Evolutionary conservation across 2,797 vertebrate genomes (phyloP).

Genomic region (Podargus strigoides): DNA sequence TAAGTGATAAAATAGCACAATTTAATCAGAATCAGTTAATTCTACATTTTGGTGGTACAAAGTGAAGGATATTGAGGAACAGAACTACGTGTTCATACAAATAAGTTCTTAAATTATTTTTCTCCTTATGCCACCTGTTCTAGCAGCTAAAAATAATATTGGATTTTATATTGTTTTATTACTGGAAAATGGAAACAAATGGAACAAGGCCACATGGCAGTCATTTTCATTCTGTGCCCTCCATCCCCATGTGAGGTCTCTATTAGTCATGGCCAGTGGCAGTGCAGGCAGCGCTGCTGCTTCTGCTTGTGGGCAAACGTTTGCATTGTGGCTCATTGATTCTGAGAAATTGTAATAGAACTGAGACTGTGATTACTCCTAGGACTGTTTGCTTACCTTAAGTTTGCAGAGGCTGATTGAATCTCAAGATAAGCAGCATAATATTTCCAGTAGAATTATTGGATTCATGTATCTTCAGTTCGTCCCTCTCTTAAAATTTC

Average conservation of each 20-base stretch:
- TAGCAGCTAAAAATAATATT: neutral
- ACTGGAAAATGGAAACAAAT: slow-evolving; percentile 5
- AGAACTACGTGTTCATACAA: neutral
- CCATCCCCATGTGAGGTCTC: neutral
- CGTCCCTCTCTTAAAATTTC: neutral
- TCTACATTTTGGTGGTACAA: neutral
- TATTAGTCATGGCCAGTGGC: neutral
- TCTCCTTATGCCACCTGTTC: neutral
- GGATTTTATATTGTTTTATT: neutral
- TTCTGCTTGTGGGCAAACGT: neutral
- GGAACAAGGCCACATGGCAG: neutral
- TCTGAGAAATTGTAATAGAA: neutral
- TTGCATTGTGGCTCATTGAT: neutral
- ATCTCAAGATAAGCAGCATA: neutral
- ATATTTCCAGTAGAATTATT: neutral
- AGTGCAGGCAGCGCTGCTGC: neutral
- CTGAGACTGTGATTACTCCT: neutral
- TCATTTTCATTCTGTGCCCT: neutral
- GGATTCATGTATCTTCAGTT: neutral
- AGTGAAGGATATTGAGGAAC: neutral
- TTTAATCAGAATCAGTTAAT: neutral
- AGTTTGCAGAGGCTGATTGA: neutral
- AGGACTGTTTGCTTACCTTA: neutral
- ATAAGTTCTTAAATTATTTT: neutral
- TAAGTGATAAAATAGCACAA: neutral